Evolutionary conservation across 1,140 invertebrate species (phyloP).

Genomic region (Galendromus occidentalis): DNA sequence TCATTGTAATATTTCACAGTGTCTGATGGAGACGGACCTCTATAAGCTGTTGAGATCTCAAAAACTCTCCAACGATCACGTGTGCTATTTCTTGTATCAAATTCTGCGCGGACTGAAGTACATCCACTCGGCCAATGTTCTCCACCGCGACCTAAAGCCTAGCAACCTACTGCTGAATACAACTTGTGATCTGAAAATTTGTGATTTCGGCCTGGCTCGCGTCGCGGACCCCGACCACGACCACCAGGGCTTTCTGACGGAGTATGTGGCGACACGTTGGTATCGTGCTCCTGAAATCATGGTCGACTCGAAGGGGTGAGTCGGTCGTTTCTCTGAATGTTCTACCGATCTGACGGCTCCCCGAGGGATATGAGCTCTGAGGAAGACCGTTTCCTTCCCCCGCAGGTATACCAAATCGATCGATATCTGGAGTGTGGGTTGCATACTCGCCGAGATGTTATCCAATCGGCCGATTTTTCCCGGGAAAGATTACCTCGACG

Average conservation of each 20-base stretch:
- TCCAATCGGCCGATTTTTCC: slow-evolving; percentile 95
- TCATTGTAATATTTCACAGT: slow-evolving; percentile 33
- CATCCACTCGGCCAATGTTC: slow-evolving; percentile 97
- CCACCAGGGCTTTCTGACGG: slow-evolving; percentile 95
- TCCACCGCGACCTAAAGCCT: slow-evolving; percentile 94
- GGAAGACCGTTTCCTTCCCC: not conserved
- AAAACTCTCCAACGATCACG: slow-evolving; percentile 94
- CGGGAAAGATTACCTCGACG: slow-evolving; percentile 96
- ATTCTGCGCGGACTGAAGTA: slow-evolving; percentile 96
- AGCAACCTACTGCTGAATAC: slow-evolving; percentile 96
- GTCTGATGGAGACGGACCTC: slow-evolving; percentile 99
- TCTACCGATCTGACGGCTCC: not conserved
- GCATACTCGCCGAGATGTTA: slow-evolving; percentile 96
- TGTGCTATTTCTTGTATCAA: slow-evolving; percentile 99
- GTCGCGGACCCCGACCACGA: slow-evolving; percentile 98
- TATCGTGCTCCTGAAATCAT: slow-evolving; percentile 97
- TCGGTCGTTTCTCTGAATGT: too few relatives aligned
- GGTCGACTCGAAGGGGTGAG: slow-evolving; percentile 79
- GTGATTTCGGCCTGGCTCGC: slow-evolving; percentile 87
- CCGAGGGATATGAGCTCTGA: too few relatives aligned
- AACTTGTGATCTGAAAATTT: slow-evolving; percentile 99
- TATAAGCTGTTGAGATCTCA: slow-evolving; percentile 98
- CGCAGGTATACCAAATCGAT: slow-evolving; percentile 26
- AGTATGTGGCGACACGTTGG: slow-evolving; percentile 96
- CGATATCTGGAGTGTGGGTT: slow-evolving; percentile 99